A percentile compares a stretch with the other conserved stretches of the same genome.
phyloP scores from a whole-genome alignment of 1,140 invertebrate genomes.

The Uloborus diversus region DNA sequence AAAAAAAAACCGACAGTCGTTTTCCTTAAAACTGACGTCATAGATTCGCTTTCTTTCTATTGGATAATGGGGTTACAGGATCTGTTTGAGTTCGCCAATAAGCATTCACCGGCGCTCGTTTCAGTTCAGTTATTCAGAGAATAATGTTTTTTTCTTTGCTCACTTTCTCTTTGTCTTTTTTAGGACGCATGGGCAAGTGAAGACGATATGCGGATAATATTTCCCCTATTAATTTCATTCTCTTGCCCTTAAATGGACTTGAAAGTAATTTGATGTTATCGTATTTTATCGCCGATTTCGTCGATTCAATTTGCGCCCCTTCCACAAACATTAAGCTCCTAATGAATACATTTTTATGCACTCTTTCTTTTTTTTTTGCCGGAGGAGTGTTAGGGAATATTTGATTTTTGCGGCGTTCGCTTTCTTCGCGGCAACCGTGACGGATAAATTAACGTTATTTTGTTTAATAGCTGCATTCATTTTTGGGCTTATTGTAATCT shows the following conservation, averaged over 20 bases:
- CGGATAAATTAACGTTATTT: too few relatives aligned
- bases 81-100: conserved; percentile 52
- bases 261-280: conserved; percentile 46
- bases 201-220: neutral
- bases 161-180: neutral
- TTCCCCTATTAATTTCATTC: conserved; percentile 50
- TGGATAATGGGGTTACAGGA: conserved; percentile 48
- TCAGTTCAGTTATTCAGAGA: conserved; percentile 9
- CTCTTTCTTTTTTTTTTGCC: neutral
- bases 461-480: too few relatives aligned
- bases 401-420: neutral
- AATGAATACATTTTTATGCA: conserved; percentile 44
- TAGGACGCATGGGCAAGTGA: neutral
- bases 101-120: conserved; percentile 38
- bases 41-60: conserved; percentile 44
- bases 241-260: conserved; percentile 18
- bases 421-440: too few relatives aligned
- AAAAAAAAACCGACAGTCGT: neutral
- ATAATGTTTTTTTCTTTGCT: conserved; percentile 7
- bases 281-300: conserved; percentile 31
- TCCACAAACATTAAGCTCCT: conserved; percentile 1
- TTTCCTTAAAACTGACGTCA: conserved; percentile 46
- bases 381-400: neutral
- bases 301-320: conserved; percentile 35
- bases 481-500: too few relatives aligned